Base-by-base conservation (phyloP, 2,113 vertebrate genomes). In the Panurus biarmicus region DNA sequence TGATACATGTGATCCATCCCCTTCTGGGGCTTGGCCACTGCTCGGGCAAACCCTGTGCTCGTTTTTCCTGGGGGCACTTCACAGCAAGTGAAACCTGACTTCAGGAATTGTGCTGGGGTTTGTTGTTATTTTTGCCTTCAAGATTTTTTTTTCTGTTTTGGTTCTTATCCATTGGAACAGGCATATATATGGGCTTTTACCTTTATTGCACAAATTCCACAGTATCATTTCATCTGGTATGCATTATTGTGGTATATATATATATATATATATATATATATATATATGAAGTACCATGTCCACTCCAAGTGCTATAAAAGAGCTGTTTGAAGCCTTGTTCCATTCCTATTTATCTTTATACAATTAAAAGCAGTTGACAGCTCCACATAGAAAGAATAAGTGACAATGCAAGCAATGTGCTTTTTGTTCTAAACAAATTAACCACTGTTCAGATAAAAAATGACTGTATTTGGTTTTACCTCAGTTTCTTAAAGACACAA, bases 141-240 rank as follows among this genome's bases (percentile, higher is more conserved):
- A 21, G 18, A 71, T 51, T 47, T 80, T 80, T 80, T 42, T 61
- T 92, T 58, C 81, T 94, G 58, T 3, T 92, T 91, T 87, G 70
- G 70, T 94, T 89, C 84, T 91, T 36, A 24, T 40, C 40, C 79
- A 87, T 35, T 85, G 74, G 50, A 89, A 86, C 20, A 79, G 67
- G 81, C 72, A 92, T 70, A 87, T 89, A 82, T 70, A 92, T 44
- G 73, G 42, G 81, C 77, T 96, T 95, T 91, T 80, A 87, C 85
- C 91, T 91, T 92, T 94, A 93, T 38, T 75, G 87, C 35, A 67
- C 38, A 81, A 89, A 96, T 90, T 92, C 80, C 81, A 42, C 29
- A 69, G 54, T 19, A 94, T 87, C 88, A 76, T 92, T 94, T 95
- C 95, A 93, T 56, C 77, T 96, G 90, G 90, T 70, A 71, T 56